A percentile compares a stretch with the other conserved stretches of the same genome.
Conservation (phyloP, 2,113 vertebrate species). For the Sturnus vulgaris region DNA sequence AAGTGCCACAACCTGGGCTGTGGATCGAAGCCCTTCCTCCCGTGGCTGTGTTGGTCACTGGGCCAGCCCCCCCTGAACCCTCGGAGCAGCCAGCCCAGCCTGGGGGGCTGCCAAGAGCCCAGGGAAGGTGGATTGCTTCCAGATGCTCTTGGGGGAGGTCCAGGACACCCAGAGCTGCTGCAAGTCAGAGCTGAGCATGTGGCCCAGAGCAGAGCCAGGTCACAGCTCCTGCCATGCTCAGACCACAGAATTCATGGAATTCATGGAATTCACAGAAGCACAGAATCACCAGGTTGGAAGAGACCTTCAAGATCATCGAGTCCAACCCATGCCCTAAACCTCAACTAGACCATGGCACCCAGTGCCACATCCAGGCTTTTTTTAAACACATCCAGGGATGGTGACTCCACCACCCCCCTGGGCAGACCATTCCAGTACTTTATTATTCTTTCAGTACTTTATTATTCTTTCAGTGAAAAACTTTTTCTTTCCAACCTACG, state of each 20-base stretch:
- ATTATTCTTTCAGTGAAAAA: too few relatives aligned
- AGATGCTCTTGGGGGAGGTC: neutral
- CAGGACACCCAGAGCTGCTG: neutral
- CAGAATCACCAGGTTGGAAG: too few relatives aligned
- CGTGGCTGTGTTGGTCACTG: accelerated
- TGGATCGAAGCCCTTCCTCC: neutral
- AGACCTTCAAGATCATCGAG: too few relatives aligned
- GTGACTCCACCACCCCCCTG: too few relatives aligned
- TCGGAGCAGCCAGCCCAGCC: neutral
- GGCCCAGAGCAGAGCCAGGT: neutral
- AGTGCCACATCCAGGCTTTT: too few relatives aligned
- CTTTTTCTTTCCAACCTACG: too few relatives aligned
- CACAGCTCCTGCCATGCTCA: neutral
- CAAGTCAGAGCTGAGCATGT: neutral
- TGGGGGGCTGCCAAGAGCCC: neutral
- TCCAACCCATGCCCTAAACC: too few relatives aligned
- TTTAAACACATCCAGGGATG: too few relatives aligned
- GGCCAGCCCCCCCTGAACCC: neutral
- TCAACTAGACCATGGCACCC: too few relatives aligned
- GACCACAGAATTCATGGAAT: neutral
- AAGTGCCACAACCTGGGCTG: neutral
- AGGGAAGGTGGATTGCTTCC: neutral
- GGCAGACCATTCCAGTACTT: too few relatives aligned
- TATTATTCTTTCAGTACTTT: too few relatives aligned
- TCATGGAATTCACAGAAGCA: too few relatives aligned